Percentiles rank a stretch among this genome's conserved stretches.
Evolutionary conservation across 2,888 invertebrate genomes (phyloP).

Genomic region (Sabellastarte sp.): DNA sequence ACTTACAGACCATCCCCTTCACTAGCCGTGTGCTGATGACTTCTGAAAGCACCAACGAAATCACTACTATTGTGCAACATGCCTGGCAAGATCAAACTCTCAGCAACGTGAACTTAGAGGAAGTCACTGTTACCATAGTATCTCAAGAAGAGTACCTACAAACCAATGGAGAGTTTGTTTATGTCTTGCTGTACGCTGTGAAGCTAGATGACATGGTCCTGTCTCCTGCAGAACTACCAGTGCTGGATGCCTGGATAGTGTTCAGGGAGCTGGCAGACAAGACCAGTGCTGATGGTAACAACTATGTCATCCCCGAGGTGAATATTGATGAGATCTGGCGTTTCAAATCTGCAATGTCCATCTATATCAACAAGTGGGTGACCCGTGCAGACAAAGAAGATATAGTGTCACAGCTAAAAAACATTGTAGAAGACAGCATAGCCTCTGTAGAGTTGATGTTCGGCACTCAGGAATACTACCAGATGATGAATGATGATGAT

Average conservation of each 20-base stretch:
- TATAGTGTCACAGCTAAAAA: background rate
- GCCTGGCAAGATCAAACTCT: background rate
- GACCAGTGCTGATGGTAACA: background rate
- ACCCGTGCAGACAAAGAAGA: background rate
- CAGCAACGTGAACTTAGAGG: background rate
- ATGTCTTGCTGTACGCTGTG: background rate
- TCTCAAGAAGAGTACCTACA: background rate
- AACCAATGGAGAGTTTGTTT: background rate
- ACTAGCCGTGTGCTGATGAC: background rate
- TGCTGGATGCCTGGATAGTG: background rate
- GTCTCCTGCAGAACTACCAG: background rate
- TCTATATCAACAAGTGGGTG: background rate
- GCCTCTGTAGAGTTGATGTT: background rate
- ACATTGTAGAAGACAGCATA: background rate
- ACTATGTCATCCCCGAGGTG: background rate
- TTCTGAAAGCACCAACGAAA: background rate
- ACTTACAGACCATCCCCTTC: background rate
- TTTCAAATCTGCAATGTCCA: background rate
- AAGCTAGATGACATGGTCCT: background rate
- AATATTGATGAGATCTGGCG: background rate
- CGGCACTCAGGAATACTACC: background rate
- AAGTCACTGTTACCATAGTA: background rate
- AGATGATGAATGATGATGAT: background rate
- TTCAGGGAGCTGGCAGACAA: background rate
- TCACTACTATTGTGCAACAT: background rate